Percentiles rank a stretch among this genome's conserved stretches.
These are phyloP conservation scores for Lonchura striata DNA, from an alignment of 2,113 vertebrate genomes.

Conservation along the genomic window DNA sequence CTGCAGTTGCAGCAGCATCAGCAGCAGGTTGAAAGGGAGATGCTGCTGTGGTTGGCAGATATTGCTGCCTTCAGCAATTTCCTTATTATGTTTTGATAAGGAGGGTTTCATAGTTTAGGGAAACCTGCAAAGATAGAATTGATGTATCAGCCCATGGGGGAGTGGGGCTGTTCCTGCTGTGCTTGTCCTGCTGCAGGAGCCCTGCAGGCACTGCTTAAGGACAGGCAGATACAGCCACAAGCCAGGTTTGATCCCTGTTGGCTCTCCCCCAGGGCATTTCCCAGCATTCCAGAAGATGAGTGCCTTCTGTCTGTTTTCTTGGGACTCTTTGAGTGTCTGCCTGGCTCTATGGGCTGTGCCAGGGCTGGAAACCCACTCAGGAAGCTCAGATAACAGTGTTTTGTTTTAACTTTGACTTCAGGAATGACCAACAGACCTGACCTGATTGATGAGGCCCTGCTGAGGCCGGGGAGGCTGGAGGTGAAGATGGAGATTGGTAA, in stretches of 20 bases:
- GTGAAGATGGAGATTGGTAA: conserved; percentile 99
- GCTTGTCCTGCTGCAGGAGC: not conserved
- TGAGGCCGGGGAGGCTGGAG: conserved; percentile 93
- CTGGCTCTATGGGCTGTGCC: not conserved
- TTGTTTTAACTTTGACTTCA: conserved; percentile 58
- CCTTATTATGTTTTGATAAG: not conserved
- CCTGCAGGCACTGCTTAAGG: not conserved
- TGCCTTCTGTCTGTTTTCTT: not conserved
- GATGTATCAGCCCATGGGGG: not conserved
- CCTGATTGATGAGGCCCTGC: conserved; percentile 93
- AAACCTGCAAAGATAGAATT: not conserved
- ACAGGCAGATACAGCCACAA: not conserved
- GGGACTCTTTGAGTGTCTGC: not conserved
- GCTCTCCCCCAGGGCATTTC: not conserved
- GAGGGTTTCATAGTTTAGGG: not conserved
- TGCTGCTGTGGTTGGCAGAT: not conserved
- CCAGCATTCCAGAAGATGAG: not conserved
- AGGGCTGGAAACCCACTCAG: not conserved
- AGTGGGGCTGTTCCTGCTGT: not conserved
- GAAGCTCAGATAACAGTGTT: not conserved
- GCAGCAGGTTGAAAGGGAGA: not conserved
- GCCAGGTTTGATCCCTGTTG: not conserved
- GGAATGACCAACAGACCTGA: conserved; percentile 99
- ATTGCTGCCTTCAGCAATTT: not conserved
- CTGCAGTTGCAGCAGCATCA: not conserved